Conservation (phyloP, 2,113 vertebrate species). For the Cynopterus brachyotis region DNA sequence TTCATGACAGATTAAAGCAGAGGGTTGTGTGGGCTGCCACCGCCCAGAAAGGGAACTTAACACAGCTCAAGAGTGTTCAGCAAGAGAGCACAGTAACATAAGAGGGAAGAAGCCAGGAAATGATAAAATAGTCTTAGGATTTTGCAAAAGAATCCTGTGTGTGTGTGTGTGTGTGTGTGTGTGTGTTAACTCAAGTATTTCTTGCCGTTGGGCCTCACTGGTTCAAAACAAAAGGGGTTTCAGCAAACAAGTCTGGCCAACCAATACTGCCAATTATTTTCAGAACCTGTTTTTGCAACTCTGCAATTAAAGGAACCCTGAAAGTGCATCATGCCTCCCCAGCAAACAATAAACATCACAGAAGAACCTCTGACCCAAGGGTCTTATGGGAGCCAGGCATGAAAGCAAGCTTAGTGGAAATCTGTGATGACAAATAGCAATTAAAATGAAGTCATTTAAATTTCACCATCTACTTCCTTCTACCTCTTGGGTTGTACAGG, state of each 20-base stretch:
- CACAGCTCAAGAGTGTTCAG: neutral
- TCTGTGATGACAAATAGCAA: neutral
- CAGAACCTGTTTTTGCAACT: neutral
- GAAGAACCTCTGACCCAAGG: neutral
- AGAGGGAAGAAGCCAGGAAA: neutral
- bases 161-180: neutral
- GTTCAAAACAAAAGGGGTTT: constrained; percentile 33
- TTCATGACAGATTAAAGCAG: neutral
- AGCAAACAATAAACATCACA: neutral
- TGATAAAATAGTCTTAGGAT: neutral
- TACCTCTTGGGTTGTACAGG: neutral
- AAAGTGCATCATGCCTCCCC: neutral
- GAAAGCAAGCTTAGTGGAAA: neutral
- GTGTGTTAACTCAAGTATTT: neutral
- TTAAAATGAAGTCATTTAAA: neutral
- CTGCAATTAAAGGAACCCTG: neutral
- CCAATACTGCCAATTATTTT: neutral
- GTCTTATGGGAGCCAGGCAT: neutral
- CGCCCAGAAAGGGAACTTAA: neutral
- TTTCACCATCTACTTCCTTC: neutral
- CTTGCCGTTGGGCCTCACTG: neutral
- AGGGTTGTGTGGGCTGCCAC: neutral
- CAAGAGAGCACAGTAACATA: neutral
- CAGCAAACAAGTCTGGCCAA: neutral
- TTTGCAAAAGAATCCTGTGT: neutral